Percentiles rank a stretch among this genome's conserved stretches.
These are phyloP conservation scores for Centropyge bicolor DNA, from an alignment of 2,797 vertebrate species.

Conservation along the genomic window DNA sequence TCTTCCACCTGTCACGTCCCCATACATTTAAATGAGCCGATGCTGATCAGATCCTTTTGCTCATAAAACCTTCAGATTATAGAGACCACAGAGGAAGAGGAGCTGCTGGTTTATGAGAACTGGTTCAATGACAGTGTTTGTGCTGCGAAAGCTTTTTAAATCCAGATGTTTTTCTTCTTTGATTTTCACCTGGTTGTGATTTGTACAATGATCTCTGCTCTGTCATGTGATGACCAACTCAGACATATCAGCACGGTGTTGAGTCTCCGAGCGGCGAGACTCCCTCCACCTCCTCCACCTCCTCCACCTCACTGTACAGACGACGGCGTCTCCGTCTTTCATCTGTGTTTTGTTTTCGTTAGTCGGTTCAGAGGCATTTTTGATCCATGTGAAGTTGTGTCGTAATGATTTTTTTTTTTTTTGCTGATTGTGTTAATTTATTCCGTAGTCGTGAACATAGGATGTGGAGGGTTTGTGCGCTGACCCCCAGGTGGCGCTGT, in stretches of 20 bases:
- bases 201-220: no score
- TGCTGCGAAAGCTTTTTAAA: neutral
- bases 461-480: constrained; percentile 14
- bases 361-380: constrained; percentile 31
- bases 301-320: constrained; percentile 53
- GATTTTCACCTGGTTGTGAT: neutral
- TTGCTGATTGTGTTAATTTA: constrained; percentile 76
- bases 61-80: neutral
- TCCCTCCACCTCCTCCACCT: constrained; percentile 40
- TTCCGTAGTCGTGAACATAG: constrained; percentile 54
- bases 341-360: constrained; percentile 17
- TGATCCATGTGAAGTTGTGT: constrained; percentile 45
- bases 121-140: neutral
- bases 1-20: neutral
- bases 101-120: no score
- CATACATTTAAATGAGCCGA: neutral
- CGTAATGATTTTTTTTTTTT: constrained; percentile 50
- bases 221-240: neutral
- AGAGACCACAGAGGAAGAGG: neutral
- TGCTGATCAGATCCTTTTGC: neutral
- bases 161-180: neutral
- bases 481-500: constrained; percentile 47
- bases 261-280: constrained; percentile 33
- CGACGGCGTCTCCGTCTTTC: constrained; percentile 20
- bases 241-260: neutral